Evolutionary conservation across 2,888 invertebrate genomes (phyloP).

Genomic region (Polyploca ridens): DNA sequence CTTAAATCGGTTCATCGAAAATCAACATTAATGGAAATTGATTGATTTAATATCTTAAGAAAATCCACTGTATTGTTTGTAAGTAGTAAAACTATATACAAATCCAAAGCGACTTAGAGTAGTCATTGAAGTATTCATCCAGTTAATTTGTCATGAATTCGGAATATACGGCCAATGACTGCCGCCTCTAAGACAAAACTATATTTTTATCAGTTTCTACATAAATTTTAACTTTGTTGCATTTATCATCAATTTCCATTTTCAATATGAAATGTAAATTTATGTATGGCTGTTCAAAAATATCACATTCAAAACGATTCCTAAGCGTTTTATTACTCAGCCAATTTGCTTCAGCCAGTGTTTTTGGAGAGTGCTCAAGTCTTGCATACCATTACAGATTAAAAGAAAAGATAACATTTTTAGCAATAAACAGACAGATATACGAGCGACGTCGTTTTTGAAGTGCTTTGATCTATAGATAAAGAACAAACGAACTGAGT

Average conservation of each 20-base stretch:
- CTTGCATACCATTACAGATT: conserved; percentile 30
- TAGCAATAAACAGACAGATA: conserved; percentile 12
- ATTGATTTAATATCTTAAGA: no score
- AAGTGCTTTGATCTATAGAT: conserved; percentile 7
- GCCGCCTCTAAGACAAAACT: no score
- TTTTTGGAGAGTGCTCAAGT: conserved; percentile 38
- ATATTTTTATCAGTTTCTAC: no score
- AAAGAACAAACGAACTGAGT: conserved; percentile 3
- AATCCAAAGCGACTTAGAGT: no score
- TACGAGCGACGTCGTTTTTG: neutral
- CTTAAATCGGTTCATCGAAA: no score
- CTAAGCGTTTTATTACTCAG: conserved; percentile 11
- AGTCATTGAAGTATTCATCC: no score
- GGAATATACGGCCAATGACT: no score
- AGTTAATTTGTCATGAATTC: no score
- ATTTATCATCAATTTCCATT: neutral
- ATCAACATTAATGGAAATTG: no score
- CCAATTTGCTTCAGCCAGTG: conserved; percentile 11
- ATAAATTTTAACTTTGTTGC: no score
- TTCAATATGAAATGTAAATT: neutral
- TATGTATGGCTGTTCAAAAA: neutral
- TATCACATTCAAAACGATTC: neutral
- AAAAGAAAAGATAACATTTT: conserved; percentile 40
- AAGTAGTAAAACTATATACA: no score
- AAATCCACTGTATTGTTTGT: no score